These are phyloP conservation scores for Tethea ocularis DNA, from an alignment of 2,888 invertebrate species.

Conservation along the genomic window DNA sequence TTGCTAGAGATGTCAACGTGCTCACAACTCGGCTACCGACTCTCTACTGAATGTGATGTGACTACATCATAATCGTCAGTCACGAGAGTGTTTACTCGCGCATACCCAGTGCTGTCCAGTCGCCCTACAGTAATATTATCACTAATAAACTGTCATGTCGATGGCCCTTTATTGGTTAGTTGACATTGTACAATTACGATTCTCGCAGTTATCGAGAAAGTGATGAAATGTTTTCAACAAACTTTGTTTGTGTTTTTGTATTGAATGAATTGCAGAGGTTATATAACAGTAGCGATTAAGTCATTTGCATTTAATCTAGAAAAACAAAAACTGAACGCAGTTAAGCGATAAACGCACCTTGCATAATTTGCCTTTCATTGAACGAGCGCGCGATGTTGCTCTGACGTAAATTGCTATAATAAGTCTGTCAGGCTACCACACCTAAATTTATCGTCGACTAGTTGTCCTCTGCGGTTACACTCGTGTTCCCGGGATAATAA, in stretches of 20 bases:
- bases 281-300: background rate
- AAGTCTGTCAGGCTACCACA: background rate
- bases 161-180: background rate
- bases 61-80: constrained; percentile 12
- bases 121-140: constrained; percentile 18
- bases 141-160: constrained; percentile 10
- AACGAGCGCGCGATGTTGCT: background rate
- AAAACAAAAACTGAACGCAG: background rate
- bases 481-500: too few relatives aligned
- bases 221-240: background rate
- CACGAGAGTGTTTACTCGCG: constrained; percentile 20
- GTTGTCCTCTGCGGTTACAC: background rate
- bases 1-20: constrained; percentile 32
- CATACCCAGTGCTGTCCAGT: constrained; percentile 30
- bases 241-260: background rate
- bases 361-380: background rate
- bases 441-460: background rate
- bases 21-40: constrained; percentile 38
- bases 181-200: background rate
- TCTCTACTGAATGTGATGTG: constrained; percentile 37
- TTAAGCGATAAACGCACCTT: background rate
- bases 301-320: background rate
- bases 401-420: background rate
- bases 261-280: background rate
- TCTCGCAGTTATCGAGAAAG: background rate